phyloP scores from a whole-genome alignment of 2,797 vertebrate genomes.

The Microctenopoma lineatum region DNA sequence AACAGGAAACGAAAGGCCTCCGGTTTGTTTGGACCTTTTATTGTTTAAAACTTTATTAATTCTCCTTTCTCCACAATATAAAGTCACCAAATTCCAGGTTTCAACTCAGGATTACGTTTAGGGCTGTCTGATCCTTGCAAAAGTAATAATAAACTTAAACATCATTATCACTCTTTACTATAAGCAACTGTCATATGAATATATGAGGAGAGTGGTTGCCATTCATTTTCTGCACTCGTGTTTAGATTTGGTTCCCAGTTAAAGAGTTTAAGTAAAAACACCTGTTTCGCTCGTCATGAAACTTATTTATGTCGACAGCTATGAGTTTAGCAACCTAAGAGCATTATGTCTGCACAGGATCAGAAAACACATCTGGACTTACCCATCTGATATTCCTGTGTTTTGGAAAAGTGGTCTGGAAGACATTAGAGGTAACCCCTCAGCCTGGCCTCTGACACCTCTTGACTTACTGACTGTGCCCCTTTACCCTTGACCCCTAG shows the following conservation, averaged over 20 bases:
- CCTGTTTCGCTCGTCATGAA: constrained; percentile 74
- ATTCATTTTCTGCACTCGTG: constrained; percentile 56
- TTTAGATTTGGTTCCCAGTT: constrained; percentile 66
- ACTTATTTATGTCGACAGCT: constrained; percentile 74
- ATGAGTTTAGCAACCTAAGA: constrained; percentile 72
- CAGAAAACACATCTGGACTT: constrained; percentile 75
- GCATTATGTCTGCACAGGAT: constrained; percentile 72
- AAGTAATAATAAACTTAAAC: constrained; percentile 60
- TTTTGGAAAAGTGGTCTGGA: constrained; percentile 73
- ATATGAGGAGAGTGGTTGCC: constrained; percentile 45
- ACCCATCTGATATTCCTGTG: constrained; percentile 73
- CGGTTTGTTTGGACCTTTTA: background rate
- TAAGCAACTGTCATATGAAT: constrained; percentile 59
- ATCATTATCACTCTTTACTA: constrained; percentile 54
- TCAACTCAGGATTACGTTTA: constrained; percentile 33
- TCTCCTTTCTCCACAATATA: background rate
- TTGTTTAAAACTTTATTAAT: constrained; percentile 18
- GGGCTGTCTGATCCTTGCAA: constrained; percentile 45
- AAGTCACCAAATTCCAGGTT: constrained; percentile 23
- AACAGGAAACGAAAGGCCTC: background rate
- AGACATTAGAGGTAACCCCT: constrained; percentile 72
- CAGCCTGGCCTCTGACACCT: constrained; percentile 67
- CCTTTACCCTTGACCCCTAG: constrained; percentile 51
- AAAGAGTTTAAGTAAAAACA: constrained; percentile 71
- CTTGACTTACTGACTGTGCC: constrained; percentile 59